Evolutionary conservation across 2,888 invertebrate species (phyloP), one percentile per base, ranked within the genome.

Genomic region (Brachypterus glaber): DNA sequence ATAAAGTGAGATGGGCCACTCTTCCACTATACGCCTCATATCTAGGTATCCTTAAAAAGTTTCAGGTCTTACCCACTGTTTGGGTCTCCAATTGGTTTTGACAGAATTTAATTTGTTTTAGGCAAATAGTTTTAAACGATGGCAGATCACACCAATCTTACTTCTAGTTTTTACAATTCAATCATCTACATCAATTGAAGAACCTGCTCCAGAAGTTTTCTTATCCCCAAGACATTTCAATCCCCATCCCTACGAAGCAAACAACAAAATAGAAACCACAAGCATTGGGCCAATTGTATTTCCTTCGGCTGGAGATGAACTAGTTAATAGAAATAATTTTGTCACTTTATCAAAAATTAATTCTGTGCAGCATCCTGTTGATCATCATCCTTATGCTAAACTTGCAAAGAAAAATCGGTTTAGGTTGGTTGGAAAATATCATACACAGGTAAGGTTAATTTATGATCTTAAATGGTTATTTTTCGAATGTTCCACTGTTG

Each of bases 141-240:
- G n/a, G n/a, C n/a, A n/a, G n/a, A n/a, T n/a, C n/a, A n/a, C n/a
- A n/a, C n/a, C n/a, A n/a, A n/a, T n/a, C n/a, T n/a, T n/a, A n/a
- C n/a, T n/a, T n/a, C n/a, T n/a, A n/a, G n/a, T n/a, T n/a, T n/a
- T n/a, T n/a, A n/a, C n/a, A 27, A 11, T 27, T 13, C 27, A 5
- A 27, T 4, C 12, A 4, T 11, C 11, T 27, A 9, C 12, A 25
- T 30, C 36, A 21, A 37, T 53, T 26, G 58, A 64, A 47, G 59
- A 59, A 46, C 53, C 53, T 15, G 55, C 59, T 34, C 62, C 60
- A 14, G 64, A 62, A 52, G 53, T 64, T 41, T 59, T 57, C 42
- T 54, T 67, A 25, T 50, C 54, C 21, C 65, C 66, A 3, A 54
- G 66, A 37, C 59, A 66, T 53, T 68, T 61, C 53, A 67, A 68